Percentiles rank a stretch among this genome's conserved stretches.
Conservation (phyloP, 1,140 invertebrate species). For the Aphelinus certus region DNA sequence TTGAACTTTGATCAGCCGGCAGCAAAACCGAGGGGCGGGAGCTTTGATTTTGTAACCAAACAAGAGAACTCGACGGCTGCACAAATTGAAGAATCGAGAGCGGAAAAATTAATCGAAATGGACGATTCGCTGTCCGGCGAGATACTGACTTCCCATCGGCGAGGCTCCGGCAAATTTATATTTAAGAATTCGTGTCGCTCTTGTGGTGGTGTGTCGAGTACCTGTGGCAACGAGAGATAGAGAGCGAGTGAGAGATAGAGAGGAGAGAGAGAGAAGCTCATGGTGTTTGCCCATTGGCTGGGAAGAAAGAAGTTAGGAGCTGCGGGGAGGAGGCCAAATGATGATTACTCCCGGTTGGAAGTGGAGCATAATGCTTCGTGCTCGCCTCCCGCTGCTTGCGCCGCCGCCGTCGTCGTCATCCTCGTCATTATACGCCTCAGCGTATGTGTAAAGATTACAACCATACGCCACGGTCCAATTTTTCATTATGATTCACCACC, state of each 20-base stretch:
- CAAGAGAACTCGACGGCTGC: neutral
- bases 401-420: slow-evolving; percentile 45
- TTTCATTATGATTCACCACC: slow-evolving; percentile 39
- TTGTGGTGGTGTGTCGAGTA: neutral
- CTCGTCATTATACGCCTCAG: slow-evolving; percentile 36
- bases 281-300: slow-evolving; percentile 49
- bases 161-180: slow-evolving; percentile 23
- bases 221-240: neutral
- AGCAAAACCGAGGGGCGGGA: neutral
- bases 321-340: slow-evolving; percentile 43
- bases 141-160: slow-evolving; percentile 20
- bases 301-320: neutral
- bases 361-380: slow-evolving; percentile 37
- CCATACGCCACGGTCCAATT: slow-evolving; percentile 7
- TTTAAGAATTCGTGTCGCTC: neutral
- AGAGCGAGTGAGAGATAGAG: neutral
- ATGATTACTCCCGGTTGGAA: slow-evolving; percentile 50
- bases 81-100: neutral
- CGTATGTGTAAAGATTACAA: slow-evolving; percentile 3
- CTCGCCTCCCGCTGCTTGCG: slow-evolving; percentile 37
- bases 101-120: slow-evolving; percentile 4
- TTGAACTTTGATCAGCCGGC: neutral
- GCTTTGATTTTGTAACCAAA: too few relatives aligned
- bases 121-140: neutral
- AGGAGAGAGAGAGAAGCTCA: slow-evolving; percentile 23